These are phyloP conservation scores for Carcina quercana DNA, from an alignment of 2,888 invertebrate species.

Conservation along the genomic window DNA sequence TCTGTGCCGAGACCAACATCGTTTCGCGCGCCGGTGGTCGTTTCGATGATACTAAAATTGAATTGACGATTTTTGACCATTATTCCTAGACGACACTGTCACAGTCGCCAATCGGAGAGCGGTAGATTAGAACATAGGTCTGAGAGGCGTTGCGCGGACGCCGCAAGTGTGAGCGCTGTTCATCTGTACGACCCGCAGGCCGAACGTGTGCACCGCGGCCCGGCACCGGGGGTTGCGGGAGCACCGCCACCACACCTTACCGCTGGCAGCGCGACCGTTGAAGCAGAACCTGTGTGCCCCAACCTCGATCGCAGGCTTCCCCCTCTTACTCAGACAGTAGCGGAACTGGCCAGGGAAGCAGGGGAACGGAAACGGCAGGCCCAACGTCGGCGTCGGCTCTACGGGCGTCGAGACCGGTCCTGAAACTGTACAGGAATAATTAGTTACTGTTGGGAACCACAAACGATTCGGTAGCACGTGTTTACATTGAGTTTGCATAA, in stretches of 20 bases:
- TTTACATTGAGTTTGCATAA: too few relatives aligned
- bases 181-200: conserved; percentile 65
- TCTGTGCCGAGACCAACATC: conserved; percentile 52
- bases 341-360: conserved; percentile 68
- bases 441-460: conserved; percentile 21
- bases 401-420: conserved; percentile 31
- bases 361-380: conserved; percentile 63
- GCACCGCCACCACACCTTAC: conserved; percentile 70
- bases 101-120: conserved; percentile 3
- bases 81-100: background rate
- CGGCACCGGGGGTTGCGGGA: conserved; percentile 65
- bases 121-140: conserved; percentile 55
- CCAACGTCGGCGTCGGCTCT: conserved; percentile 54
- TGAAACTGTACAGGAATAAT: conserved; percentile 49
- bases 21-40: conserved; percentile 45
- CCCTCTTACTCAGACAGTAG: conserved; percentile 65
- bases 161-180: conserved; percentile 68
- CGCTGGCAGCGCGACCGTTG: conserved; percentile 65
- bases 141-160: conserved; percentile 60
- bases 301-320: conserved; percentile 66
- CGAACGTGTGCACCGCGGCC: conserved; percentile 66
- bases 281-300: conserved; percentile 68
- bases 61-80: conserved; percentile 16
- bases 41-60: conserved; percentile 39
- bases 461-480: too few relatives aligned